Percentiles rank a stretch among this genome's conserved stretches.
Conservation (phyloP, 92 coral and sea anemone genomes). For the Galaxea fascicularis region DNA sequence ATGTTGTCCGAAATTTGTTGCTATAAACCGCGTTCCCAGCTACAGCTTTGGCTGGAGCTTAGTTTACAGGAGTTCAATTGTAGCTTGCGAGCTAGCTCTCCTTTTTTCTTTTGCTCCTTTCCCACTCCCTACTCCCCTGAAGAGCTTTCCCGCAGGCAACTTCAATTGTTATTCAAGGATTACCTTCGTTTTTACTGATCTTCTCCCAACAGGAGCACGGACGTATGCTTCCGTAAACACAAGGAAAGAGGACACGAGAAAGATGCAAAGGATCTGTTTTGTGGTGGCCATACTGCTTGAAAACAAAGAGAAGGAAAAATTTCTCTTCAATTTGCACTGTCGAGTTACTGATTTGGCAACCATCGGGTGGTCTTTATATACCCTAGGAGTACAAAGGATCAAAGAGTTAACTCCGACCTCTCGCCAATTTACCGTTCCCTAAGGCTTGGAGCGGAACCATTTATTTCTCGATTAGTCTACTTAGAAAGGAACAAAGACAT, state of each 20-base stretch:
- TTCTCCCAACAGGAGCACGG: background rate
- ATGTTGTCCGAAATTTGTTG: too few relatives aligned
- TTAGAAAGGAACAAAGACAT: background rate
- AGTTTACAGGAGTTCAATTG: too few relatives aligned
- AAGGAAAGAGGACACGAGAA: background rate
- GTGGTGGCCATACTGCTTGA: background rate
- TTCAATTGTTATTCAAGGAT: background rate
- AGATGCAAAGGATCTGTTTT: background rate
- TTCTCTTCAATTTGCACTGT: background rate
- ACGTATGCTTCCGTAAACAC: background rate
- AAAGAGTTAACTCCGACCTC: background rate
- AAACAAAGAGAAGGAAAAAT: background rate
- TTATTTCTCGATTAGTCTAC: background rate
- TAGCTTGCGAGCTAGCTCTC: too few relatives aligned
- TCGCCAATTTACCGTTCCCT: background rate
- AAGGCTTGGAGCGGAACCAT: background rate
- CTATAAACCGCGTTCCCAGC: too few relatives aligned
- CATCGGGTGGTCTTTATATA: background rate
- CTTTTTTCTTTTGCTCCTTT: too few relatives aligned
- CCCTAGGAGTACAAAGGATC: background rate
- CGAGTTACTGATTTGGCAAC: too few relatives aligned
- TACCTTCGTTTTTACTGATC: slow-evolving; percentile 5
- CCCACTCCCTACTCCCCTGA: too few relatives aligned
- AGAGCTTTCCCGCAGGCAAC: too few relatives aligned
- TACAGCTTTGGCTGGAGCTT: too few relatives aligned